Base-by-base conservation (phyloP, 2,888 invertebrate genomes). In the Psylliodes chrysocephalus region DNA sequence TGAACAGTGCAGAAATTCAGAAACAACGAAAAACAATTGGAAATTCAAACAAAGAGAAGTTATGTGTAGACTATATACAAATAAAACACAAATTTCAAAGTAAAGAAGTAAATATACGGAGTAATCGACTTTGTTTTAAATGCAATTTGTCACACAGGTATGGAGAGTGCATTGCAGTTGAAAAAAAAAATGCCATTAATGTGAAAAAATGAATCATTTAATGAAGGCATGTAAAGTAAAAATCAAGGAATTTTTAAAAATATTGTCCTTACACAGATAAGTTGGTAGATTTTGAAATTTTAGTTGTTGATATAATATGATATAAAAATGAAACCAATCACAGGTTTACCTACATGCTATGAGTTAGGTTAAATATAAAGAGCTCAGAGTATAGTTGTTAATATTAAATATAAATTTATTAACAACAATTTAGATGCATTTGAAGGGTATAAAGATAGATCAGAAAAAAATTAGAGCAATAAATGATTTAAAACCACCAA, bases 301-400 rank as follows among this genome's bases (percentile, higher is more conserved):
- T 46, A 22, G 44, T 46, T n/a, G 15, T 56, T 30, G 33, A 56
- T 46, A n/a, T n/a, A n/a, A n/a, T n/a, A n/a, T n/a, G n/a, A n/a
- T n/a, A 44, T 46, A 18, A 30, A 44, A 44, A 44, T 56, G 15
- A 56, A 56, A 44, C 56, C 56, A 14, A 56, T 56, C 12, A 56
- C 44, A 17, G 56, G 56, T 15, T 56, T 56, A 18, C 56, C 44
- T 18, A 8, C 22, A 19, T 56, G 56, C 42, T 55, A 42, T 30
- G 56, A 28, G 22, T 56, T 44, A 46, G 56, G 56, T 25, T 56
- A 44, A n/a, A 46, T 56, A 56, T 22, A 56, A 44, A 28, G 30
- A 44, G 44, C 30, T 8, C 25, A 44, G 22, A 44, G 30, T 30
- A 28, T 56, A 15, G 14, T 17, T 0, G 18, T 17, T 44, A 44